These are phyloP conservation scores for Lobophora halterata DNA, from an alignment of 2,888 invertebrate genomes.

Conservation along the genomic window DNA sequence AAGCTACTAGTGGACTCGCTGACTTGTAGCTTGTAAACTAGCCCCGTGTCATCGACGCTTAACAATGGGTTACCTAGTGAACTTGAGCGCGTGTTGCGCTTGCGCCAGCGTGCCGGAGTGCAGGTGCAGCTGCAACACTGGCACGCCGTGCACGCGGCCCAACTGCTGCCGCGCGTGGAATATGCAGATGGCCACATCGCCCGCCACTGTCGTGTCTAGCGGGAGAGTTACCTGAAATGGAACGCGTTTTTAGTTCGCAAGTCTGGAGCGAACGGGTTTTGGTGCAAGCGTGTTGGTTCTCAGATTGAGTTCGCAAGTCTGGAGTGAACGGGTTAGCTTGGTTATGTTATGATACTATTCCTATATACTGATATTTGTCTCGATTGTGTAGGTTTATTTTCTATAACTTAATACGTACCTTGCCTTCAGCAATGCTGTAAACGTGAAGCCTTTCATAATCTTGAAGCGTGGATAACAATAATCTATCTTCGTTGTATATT, in stretches of 20 bases:
- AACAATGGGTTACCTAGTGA: conserved; percentile 59
- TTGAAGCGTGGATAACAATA: conserved; percentile 89
- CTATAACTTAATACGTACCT: conserved; percentile 63
- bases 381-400: neutral
- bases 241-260: conserved; percentile 47
- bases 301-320: too few relatives aligned
- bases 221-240: conserved; percentile 77
- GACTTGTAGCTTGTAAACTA: too few relatives aligned
- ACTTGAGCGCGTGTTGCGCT: conserved; percentile 86
- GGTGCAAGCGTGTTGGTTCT: too few relatives aligned
- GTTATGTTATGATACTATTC: too few relatives aligned
- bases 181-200: conserved; percentile 91
- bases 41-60: neutral
- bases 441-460: conserved; percentile 94
- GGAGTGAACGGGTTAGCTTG: too few relatives aligned
- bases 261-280: too few relatives aligned
- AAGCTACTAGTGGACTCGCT: too few relatives aligned
- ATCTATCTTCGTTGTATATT: conserved; percentile 92
- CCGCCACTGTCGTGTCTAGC: conserved; percentile 88
- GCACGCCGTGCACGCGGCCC: conserved; percentile 89
- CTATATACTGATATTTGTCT: too few relatives aligned
- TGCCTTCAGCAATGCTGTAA: conserved; percentile 86
- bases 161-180: conserved; percentile 94
- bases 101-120: conserved; percentile 92
- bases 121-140: conserved; percentile 93